Percentiles rank a stretch among this genome's conserved stretches.
These are phyloP conservation scores for Tribolium freemani DNA, from an alignment of 2,888 invertebrate species.

Conservation along the genomic window DNA sequence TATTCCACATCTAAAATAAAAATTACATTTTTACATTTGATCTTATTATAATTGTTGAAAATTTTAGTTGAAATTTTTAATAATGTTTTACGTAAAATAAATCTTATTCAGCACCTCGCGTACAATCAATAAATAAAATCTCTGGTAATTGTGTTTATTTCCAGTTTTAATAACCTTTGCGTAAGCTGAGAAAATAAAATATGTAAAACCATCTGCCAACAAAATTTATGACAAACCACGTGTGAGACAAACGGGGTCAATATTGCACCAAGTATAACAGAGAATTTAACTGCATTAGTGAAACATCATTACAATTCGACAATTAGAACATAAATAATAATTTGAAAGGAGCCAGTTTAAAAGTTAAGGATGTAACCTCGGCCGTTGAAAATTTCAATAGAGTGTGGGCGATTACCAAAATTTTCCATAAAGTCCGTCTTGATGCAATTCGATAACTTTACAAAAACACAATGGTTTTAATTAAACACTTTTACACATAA, in stretches of 20 bases:
- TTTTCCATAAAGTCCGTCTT: background rate
- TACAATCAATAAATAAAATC: too few relatives aligned
- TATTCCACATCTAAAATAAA: too few relatives aligned
- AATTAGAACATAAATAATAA: background rate
- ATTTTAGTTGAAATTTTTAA: too few relatives aligned
- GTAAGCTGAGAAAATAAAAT: background rate
- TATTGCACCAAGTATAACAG: background rate
- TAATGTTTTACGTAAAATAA: too few relatives aligned
- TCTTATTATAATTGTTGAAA: too few relatives aligned
- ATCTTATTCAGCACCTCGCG: too few relatives aligned
- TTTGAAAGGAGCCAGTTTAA: slow-evolving; percentile 12
- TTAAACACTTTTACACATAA: background rate
- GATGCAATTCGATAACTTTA: background rate
- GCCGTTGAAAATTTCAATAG: background rate
- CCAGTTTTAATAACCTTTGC: background rate
- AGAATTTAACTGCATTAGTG: background rate
- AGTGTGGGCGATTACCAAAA: background rate
- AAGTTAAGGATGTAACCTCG: slow-evolving; percentile 25
- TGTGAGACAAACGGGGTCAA: background rate
- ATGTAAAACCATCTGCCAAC: background rate
- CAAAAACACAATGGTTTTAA: background rate
- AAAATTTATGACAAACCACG: background rate
- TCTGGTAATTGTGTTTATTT: background rate
- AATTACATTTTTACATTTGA: too few relatives aligned
- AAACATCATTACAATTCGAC: background rate